Percentiles rank a stretch among this genome's conserved stretches.
Conservation (phyloP, 2,888 invertebrate species). For the Hypsopygia costalis region DNA sequence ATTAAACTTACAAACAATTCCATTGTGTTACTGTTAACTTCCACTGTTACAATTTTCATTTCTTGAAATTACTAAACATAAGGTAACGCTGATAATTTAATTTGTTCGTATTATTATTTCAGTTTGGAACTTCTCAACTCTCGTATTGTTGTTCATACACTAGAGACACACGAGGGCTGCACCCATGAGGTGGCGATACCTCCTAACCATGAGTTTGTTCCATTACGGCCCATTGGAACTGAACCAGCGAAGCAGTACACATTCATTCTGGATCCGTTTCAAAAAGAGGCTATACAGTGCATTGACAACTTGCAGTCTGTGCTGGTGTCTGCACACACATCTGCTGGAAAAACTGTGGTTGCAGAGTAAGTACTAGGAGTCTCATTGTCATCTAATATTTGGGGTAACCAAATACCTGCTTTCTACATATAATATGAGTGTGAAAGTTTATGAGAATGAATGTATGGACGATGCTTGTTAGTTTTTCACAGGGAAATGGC, state of each 20-base stretch:
- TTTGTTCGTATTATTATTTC: slow-evolving; percentile 26
- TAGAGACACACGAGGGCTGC: slow-evolving; percentile 95
- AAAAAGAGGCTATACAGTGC: slow-evolving; percentile 97
- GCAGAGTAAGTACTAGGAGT: slow-evolving; percentile 92
- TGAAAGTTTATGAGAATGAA: neutral
- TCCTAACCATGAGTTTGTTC: slow-evolving; percentile 89
- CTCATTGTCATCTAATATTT: no score
- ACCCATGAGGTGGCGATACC: slow-evolving; percentile 98
- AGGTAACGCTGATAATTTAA: no score
- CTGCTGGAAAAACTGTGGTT: slow-evolving; percentile 99
- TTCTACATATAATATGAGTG: no score
- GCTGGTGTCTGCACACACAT: slow-evolving; percentile 99
- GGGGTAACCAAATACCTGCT: no score
- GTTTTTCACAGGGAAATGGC: neutral
- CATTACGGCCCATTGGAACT: slow-evolving; percentile 74
- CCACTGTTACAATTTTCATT: no score
- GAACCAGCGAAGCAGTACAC: slow-evolving; percentile 95
- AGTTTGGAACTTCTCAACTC: slow-evolving; percentile 89
- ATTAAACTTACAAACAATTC: no score
- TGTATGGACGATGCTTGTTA: neutral
- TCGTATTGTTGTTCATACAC: slow-evolving; percentile 91
- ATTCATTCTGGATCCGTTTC: slow-evolving; percentile 98
- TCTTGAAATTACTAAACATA: no score
- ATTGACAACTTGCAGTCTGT: slow-evolving; percentile 99
- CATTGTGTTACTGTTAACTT: no score